Evolutionary conservation across 1,140 invertebrate species (phyloP), one percentile per base, ranked within the genome.

Genomic region (Hesperophylax magnus): DNA sequence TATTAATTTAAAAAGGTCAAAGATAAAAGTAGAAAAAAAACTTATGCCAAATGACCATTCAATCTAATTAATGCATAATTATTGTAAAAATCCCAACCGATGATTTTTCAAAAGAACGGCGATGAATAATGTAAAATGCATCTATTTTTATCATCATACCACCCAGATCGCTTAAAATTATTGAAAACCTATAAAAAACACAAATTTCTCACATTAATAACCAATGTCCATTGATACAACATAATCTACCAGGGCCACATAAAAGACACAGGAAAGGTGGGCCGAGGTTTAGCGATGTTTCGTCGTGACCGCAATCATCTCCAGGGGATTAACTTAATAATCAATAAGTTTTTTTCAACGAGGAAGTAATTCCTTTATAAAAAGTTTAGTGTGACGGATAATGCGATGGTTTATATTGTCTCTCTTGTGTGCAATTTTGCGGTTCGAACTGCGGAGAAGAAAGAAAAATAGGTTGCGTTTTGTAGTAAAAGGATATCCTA

Each of bases 321-420:
- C 7, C 22, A 22, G 27, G 22, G 69, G 69, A 72, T 72, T 72
- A 72, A 22, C 20, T 53, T 6, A 47, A 47, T 47, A 72, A 72
- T 72, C 69, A 72, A 72, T 72, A 72, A 20, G 15, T 14, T 72
- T 72, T 72, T 72, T 72, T 11, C 18, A 39, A 39, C 47, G 39
- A 72, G 52, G 69, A 72, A 72, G 52, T 17, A 20, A 56, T 22
- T 72, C 69, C 22, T 53, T 72, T 53, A 72, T 72, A 9, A 15
- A 11, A 14, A 53, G 22, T 72, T 24, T 54, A 20, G 69, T 22
- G 20, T 22, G 69, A 5, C 11, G 69, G 69, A 72, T 72, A 72
- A 72, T 72, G 47, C 20, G n/a, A 53, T n/a, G 69, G 11, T 15
- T 18, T 72, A 6, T 72, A 15, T 72, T 24, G 18, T 53, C 15